Conservation (phyloP, 2,888 invertebrate species). For the Sarcophaga rosellei region DNA sequence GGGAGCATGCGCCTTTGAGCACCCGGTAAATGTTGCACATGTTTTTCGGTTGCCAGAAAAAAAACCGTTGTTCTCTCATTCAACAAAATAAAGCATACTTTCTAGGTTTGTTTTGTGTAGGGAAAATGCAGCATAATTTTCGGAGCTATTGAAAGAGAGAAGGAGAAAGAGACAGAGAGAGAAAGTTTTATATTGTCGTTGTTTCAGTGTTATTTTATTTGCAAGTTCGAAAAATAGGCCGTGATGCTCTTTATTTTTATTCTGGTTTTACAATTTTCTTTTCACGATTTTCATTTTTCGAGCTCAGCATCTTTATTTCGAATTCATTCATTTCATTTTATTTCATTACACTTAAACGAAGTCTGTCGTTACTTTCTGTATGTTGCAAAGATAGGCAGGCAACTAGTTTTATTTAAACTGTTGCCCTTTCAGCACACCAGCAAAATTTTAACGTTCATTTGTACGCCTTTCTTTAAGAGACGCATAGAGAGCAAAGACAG, state of each 20-base stretch:
- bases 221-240: slow-evolving; percentile 39
- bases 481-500: background rate
- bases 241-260: slow-evolving; percentile 47
- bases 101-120: slow-evolving; percentile 39
- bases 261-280: slow-evolving; percentile 26
- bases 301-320: slow-evolving; percentile 66
- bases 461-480: background rate
- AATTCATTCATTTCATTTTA: slow-evolving; percentile 49
- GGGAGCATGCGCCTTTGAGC: background rate
- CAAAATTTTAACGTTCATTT: slow-evolving; percentile 12
- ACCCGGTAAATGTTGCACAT: slow-evolving; percentile 67
- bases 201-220: background rate
- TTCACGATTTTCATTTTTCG: slow-evolving; percentile 49
- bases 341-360: slow-evolving; percentile 45
- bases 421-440: slow-evolving; percentile 70
- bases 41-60: slow-evolving; percentile 23
- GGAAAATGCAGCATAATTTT: slow-evolving; percentile 67
- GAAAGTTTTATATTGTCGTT: background rate
- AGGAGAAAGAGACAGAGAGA: slow-evolving; percentile 45
- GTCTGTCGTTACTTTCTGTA: slow-evolving; percentile 59
- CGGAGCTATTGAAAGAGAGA: slow-evolving; percentile 50
- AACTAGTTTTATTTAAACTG: slow-evolving; percentile 73
- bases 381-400: slow-evolving; percentile 66
- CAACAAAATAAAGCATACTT: slow-evolving; percentile 28
- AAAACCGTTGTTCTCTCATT: slow-evolving; percentile 4